phyloP scores from a whole-genome alignment of 92 coral and sea anemone species.

The Palythoa grandis region DNA sequence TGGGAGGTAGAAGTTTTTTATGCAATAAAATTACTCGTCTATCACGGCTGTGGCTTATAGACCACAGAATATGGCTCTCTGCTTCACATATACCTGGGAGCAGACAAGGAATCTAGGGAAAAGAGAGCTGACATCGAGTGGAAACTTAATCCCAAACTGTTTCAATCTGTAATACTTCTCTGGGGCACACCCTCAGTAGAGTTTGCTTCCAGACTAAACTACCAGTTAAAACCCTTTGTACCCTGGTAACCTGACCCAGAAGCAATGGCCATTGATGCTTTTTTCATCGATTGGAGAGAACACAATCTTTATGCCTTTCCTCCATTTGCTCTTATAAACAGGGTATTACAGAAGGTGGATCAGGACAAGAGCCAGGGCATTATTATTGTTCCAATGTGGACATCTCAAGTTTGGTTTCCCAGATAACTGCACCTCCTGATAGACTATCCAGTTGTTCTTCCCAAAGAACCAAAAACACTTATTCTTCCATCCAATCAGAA shows the following conservation, averaged over 20 bases:
- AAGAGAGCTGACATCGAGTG: slow-evolving; percentile 50
- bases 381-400: slow-evolving; percentile 48
- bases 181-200: slow-evolving; percentile 49
- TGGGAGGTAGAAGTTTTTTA: slow-evolving; percentile 53
- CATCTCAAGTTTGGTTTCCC: slow-evolving; percentile 56
- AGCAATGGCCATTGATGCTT: slow-evolving; percentile 67
- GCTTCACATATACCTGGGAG: slow-evolving; percentile 75
- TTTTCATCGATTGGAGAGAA: slow-evolving; percentile 38
- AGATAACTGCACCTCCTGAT: slow-evolving; percentile 17
- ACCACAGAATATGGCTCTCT: slow-evolving; percentile 44
- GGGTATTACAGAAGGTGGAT: slow-evolving; percentile 43
- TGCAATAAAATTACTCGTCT: slow-evolving; percentile 46
- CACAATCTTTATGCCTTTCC: slow-evolving; percentile 50
- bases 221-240: slow-evolving; percentile 50
- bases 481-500: slow-evolving; percentile 46
- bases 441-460: slow-evolving; percentile 54
- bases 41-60: slow-evolving; percentile 63
- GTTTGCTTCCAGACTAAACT: slow-evolving; percentile 63
- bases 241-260: slow-evolving; percentile 70
- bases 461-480: slow-evolving; percentile 24
- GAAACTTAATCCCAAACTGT: slow-evolving; percentile 49
- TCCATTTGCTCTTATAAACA: slow-evolving; percentile 42
- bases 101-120: slow-evolving; percentile 61
- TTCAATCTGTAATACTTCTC: neutral
- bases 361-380: slow-evolving; percentile 31